phyloP scores from a whole-genome alignment of 2,888 invertebrate species.

The Dynastes grantii region DNA sequence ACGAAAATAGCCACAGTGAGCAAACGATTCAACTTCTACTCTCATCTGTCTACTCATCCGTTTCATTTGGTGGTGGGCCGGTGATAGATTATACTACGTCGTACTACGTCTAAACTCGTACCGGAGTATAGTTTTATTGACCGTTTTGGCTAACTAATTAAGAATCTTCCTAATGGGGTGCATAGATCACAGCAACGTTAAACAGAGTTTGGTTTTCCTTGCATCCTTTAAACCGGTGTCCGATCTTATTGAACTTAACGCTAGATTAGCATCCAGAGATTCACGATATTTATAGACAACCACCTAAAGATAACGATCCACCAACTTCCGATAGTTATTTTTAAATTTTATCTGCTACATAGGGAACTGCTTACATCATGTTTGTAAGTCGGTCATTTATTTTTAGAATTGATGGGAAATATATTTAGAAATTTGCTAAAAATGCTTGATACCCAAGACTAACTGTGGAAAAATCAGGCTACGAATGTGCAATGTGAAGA shows the following conservation, averaged over 20 bases:
- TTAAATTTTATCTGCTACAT: no score
- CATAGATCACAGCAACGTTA: conserved; percentile 34
- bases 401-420: no score
- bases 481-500: no score
- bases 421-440: no score
- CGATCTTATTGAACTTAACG: conserved; percentile 29
- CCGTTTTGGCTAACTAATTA: conserved; percentile 38
- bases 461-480: no score
- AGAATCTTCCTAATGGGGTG: conserved; percentile 36
- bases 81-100: conserved; percentile 28
- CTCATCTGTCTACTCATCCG: conserved; percentile 38
- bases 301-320: background rate
- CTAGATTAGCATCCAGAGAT: background rate
- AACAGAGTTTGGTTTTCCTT: background rate
- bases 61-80: conserved; percentile 12
- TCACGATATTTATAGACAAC: background rate
- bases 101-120: background rate
- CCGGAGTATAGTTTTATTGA: conserved; percentile 28
- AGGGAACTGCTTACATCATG: no score
- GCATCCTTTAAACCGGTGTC: background rate
- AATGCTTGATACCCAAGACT: no score
- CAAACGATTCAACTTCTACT: conserved; percentile 24
- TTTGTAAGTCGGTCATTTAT: no score
- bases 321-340: background rate
- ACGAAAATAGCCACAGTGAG: conserved; percentile 34